Evolutionary conservation across 2,888 invertebrate genomes (phyloP), one percentile per base, ranked within the genome.

Genomic region (Parascotia fuliginaria): DNA sequence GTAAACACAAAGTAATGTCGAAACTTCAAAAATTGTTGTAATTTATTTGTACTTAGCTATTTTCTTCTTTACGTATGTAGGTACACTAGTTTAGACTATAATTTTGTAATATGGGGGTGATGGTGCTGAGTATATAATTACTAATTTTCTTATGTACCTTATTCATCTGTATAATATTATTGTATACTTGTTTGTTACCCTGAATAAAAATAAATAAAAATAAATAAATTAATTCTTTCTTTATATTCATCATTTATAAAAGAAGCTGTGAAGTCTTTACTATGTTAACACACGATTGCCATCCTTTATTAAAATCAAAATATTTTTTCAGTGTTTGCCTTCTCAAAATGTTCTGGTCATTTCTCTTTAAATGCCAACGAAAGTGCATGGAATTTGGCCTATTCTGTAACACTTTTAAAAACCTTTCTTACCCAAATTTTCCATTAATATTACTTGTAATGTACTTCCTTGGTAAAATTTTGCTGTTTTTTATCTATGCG

Each of bases 391-490:
- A 86, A 81, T 60, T 19, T 19, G 2, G 19, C 19, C 73, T 62
- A 77, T 70, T 56, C 81, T 73, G 9, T 72, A 43, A 5, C 55
- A 55, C 0, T 76, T 81, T 22, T 38, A 66, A 13, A 75, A 89
- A 6, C 80, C 84, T 48, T 67, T 69, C 49, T 62, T 79, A 1
- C 65, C 44, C 3, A 85, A 6, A 42, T 87, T 85, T 42, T 86
- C 83, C 31, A 88, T 57, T 29, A 87, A 68, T 3, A 86, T 73
- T 0, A 70, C 55, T 34, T 81, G 70, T 9, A 50, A 36, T 14
- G 60, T 61, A 1, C 70, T 74, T 47, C 77, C 78, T 0, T 77
- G 69, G 28, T 77, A 84, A 36, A 65, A 55, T 62, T 77, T 80
- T 0, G 73, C 75, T 13, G 65, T 68, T 52, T 70, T 76, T 22